Evolutionary conservation across 1,140 invertebrate genomes (phyloP).

Genomic region (Microplitis mediator): DNA sequence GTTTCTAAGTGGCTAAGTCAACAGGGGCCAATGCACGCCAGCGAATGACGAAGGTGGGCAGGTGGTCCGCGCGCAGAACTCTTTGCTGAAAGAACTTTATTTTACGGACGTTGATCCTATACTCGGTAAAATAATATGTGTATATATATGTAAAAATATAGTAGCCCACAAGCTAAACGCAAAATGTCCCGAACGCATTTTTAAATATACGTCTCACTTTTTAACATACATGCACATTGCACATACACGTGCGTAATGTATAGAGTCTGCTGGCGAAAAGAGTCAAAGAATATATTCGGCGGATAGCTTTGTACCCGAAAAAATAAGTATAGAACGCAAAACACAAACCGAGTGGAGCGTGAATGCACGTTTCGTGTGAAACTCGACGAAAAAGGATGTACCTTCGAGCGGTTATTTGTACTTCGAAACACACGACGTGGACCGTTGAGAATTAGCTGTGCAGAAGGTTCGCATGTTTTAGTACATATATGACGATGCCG

Average conservation of each 20-base stretch:
- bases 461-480: slow-evolving; percentile 25
- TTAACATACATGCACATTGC: too few relatives aligned
- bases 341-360: slow-evolving; percentile 26
- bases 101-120: slow-evolving; percentile 61
- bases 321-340: slow-evolving; percentile 22
- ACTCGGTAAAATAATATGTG: slow-evolving; percentile 8
- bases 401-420: slow-evolving; percentile 38
- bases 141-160: neutral
- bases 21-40: slow-evolving; percentile 58
- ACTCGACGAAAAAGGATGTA: slow-evolving; percentile 25
- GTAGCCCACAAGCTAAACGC: neutral
- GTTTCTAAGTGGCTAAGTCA: slow-evolving; percentile 50
- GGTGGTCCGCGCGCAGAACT: slow-evolving; percentile 47
- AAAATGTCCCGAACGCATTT: slow-evolving; percentile 7
- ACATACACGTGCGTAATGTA: slow-evolving; percentile 1
- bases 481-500: neutral
- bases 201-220: neutral
- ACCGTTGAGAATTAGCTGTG: slow-evolving; percentile 36
- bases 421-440: slow-evolving; percentile 40
- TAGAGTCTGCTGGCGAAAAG: slow-evolving; percentile 4
- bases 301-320: slow-evolving; percentile 21
- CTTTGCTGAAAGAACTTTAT: slow-evolving; percentile 59
- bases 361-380: slow-evolving; percentile 28
- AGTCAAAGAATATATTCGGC: slow-evolving; percentile 28
- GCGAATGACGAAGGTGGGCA: slow-evolving; percentile 48